phyloP scores from a whole-genome alignment of 1,140 invertebrate species.

The Portunus trituberculatus region DNA sequence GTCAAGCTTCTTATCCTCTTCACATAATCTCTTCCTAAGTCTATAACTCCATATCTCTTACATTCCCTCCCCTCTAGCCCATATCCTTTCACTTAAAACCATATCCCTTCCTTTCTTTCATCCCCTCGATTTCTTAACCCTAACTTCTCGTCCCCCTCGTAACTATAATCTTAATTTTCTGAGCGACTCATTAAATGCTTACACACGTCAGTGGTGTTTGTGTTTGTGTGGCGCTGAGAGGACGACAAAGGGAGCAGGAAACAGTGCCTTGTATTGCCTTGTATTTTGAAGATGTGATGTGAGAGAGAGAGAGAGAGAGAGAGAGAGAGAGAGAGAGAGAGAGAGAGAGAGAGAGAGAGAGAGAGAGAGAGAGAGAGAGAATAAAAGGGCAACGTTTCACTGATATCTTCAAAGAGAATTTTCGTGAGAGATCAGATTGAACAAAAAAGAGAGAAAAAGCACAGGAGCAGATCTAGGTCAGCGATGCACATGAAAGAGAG shows the following conservation, averaged over 20 bases:
- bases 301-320: background rate
- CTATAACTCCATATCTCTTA: background rate
- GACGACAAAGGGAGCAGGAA: background rate
- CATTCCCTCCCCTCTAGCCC: background rate
- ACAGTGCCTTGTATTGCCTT: no score
- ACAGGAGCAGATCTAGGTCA: background rate
- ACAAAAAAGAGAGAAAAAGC: background rate
- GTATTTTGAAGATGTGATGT: no score
- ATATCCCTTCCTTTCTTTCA: background rate
- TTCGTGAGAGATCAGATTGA: background rate
- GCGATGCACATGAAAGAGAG: background rate
- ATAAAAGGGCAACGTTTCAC: background rate
- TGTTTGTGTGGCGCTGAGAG: background rate
- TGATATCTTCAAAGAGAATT: background rate
- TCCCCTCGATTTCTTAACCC: background rate
- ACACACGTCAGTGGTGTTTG: background rate
- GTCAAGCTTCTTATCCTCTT: background rate
- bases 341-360: no score
- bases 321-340: background rate
- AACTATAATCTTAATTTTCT: conserved; percentile 15
- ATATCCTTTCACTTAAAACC: background rate
- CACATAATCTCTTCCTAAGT: background rate
- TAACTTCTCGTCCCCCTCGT: background rate
- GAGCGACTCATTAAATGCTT: background rate
- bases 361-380: no score